phyloP scores from a whole-genome alignment of 2,888 invertebrate species.

The Polydrusus pterygomalis region DNA sequence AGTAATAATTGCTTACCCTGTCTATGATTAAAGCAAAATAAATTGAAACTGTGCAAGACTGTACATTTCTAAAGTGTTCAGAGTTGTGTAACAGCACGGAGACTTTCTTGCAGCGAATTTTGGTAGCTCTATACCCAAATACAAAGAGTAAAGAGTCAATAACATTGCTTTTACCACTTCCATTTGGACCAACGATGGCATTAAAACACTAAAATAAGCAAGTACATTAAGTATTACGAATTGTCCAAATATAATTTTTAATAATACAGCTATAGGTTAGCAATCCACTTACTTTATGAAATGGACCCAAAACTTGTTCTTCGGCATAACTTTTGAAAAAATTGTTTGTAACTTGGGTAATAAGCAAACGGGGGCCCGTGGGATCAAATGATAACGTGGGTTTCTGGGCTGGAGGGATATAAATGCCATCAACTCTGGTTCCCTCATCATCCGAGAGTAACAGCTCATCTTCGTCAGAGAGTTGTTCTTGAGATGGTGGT shows the following conservation, averaged over 20 bases:
- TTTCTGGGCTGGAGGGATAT: slow-evolving; percentile 86
- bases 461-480: slow-evolving; percentile 33
- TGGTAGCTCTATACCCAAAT: slow-evolving; percentile 96
- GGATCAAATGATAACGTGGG: slow-evolving; percentile 82
- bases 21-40: slow-evolving; percentile 90
- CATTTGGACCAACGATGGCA: slow-evolving; percentile 98
- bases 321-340: slow-evolving; percentile 99
- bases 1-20: slow-evolving; percentile 74
- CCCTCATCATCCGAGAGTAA: slow-evolving; percentile 46
- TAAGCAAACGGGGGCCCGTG: slow-evolving; percentile 87
- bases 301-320: slow-evolving; percentile 89
- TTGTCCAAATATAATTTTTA: too few species aligned
- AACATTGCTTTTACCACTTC: slow-evolving; percentile 99
- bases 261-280: too few species aligned
- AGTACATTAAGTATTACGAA: too few species aligned
- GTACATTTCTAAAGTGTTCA: slow-evolving; percentile 82
- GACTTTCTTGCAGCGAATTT: slow-evolving; percentile 96
- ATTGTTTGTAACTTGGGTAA: slow-evolving; percentile 90
- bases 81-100: slow-evolving; percentile 95
- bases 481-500: neutral
- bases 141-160: slow-evolving; percentile 99
- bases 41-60: slow-evolving; percentile 89
- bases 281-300: slow-evolving; percentile 85
- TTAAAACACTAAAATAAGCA: slow-evolving; percentile 87
- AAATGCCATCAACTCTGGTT: slow-evolving; percentile 71